Evolutionary conservation across 2,797 vertebrate species (phyloP), one percentile per base, ranked within the genome.

Genomic region (Emydoidea blandingii): DNA sequence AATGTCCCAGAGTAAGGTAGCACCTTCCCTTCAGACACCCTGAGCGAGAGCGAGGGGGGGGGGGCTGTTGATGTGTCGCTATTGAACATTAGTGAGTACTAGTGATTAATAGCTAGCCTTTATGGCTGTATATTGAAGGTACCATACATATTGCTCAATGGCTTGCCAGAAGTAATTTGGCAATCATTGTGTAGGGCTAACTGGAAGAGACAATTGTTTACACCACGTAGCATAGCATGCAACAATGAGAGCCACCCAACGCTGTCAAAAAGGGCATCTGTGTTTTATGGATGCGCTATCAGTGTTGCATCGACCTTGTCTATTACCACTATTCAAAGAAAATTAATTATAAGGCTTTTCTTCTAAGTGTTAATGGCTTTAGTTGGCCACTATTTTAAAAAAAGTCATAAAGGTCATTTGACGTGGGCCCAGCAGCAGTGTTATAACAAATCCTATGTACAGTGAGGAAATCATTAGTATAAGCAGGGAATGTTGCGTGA

Each of bases 1-100:
- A 84, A 82, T 88, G 88, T 21, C 85, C 92, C 79, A 80, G 34
- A 41, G 88, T 95, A 91, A 1, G 15, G 79, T 8, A 83, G 76
- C 62, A 87, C 82, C 53, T 4, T 82, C 85, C 7, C 21, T 41
- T 76, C 79, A 56, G 2, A n/a, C 18, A 92, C 21, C 76, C 83
- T 16, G 15, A 2, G 29, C 7, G 29, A 12, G 3, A 1, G 79
- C 56, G 56, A 87, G 79, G 65, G 21, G 80, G 93, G 65, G 23
- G n/a, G 54, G 93, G 25, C 21, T 19, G n/a, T 25, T 72, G 72
- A 81, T 5, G 21, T 79, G 82, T 54, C 2, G 0, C 11, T 19
- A 78, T 62, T 34, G 53, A 88, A 57, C 0, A 0, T 23, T 65
- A 93, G 34, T 31, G 23, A 18, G 18, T 50, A 50, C 50, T 16